These are phyloP conservation scores for Lampropteryx suffumata DNA, from an alignment of 2,888 invertebrate genomes.

Conservation along the genomic window DNA sequence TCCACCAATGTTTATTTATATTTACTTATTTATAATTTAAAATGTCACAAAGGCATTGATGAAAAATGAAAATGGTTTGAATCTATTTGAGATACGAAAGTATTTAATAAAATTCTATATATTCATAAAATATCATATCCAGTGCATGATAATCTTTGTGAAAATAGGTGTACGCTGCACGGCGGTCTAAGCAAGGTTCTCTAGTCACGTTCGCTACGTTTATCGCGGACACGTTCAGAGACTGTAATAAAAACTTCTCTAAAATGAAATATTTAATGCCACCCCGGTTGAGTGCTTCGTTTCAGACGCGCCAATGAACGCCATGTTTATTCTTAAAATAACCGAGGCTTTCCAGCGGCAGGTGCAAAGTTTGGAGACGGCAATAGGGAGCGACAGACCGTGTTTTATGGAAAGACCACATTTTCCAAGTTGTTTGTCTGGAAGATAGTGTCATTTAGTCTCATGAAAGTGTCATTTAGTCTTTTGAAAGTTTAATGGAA, in stretches of 20 bases:
- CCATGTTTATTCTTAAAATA: constrained; percentile 60
- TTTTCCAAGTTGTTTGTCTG: constrained; percentile 20
- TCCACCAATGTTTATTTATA: too few species aligned
- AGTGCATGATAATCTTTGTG: constrained; percentile 36
- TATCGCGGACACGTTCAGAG: constrained; percentile 77
- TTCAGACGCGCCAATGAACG: constrained; percentile 56
- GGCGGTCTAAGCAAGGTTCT: constrained; percentile 65
- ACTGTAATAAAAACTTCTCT: constrained; percentile 80
- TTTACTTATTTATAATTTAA: too few species aligned
- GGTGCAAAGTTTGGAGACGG: constrained; percentile 31
- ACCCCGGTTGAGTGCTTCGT: constrained; percentile 60
- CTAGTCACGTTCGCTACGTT: constrained; percentile 76
- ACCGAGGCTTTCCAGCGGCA: constrained; percentile 39
- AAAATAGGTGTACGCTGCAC: constrained; percentile 44
- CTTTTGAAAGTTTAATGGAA: constrained; percentile 9
- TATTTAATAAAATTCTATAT: too few species aligned
- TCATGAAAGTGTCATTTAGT: constrained; percentile 5
- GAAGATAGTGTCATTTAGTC: neutral
- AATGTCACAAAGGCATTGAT: too few species aligned
- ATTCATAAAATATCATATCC: constrained; percentile 29
- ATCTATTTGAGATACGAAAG: too few species aligned
- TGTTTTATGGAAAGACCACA: constrained; percentile 15
- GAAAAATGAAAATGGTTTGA: too few species aligned
- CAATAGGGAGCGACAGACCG: constrained; percentile 13
- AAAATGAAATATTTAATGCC: constrained; percentile 81